These are phyloP conservation scores for Lanistes nyassanus DNA, from an alignment of 1,140 invertebrate genomes.

Conservation along the genomic window DNA sequence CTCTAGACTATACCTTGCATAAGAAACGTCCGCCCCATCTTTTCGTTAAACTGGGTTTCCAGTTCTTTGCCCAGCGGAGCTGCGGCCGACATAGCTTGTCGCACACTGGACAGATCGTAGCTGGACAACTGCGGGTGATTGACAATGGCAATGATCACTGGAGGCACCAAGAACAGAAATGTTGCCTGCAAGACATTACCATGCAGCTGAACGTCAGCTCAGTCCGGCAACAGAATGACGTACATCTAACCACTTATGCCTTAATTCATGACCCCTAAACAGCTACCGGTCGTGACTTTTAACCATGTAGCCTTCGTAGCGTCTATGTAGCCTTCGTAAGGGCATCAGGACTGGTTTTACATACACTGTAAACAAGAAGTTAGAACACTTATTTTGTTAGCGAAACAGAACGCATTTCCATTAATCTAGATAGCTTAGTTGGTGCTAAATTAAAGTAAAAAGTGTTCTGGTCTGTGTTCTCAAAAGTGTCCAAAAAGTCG, in stretches of 20 bases:
- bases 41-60: conserved; percentile 20
- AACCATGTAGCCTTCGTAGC: background rate
- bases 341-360: too few species aligned
- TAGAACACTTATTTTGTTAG: too few species aligned
- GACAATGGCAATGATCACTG: conserved; percentile 23
- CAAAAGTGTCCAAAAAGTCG: too few species aligned
- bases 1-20: conserved; percentile 17
- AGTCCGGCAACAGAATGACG: background rate
- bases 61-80: conserved; percentile 25
- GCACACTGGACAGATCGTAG: conserved; percentile 26
- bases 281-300: background rate
- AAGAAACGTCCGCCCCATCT: conserved; percentile 22
- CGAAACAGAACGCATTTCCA: too few species aligned
- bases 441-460: too few species aligned
- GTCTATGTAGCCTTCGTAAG: too few species aligned
- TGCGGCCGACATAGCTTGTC: conserved; percentile 20
- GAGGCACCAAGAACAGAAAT: conserved; percentile 28
- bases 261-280: background rate
- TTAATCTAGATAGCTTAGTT: too few species aligned
- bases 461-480: too few species aligned
- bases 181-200: conserved; percentile 4
- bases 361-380: too few species aligned
- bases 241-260: background rate
- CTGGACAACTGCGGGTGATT: conserved; percentile 7
- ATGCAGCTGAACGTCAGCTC: background rate